Percentiles rank a stretch among this genome's conserved stretches.
phyloP scores from a whole-genome alignment of 92 coral and sea anemone genomes.

The Anthopleura xanthogrammica region DNA sequence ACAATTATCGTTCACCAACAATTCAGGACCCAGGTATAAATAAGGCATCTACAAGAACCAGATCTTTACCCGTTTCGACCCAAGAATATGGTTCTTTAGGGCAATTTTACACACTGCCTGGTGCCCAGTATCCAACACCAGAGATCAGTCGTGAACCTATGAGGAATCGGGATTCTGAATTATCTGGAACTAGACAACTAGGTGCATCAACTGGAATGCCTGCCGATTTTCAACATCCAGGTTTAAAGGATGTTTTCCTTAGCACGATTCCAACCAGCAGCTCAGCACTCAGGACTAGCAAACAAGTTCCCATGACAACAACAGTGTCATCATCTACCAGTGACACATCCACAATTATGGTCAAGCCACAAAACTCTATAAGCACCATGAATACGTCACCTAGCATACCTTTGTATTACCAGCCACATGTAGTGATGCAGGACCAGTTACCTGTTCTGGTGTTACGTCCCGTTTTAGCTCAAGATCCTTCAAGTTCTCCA shows the following conservation, averaged over 20 bases:
- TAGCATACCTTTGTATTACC: conserved; percentile 47
- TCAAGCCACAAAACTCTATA: conserved; percentile 1
- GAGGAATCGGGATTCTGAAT: background rate
- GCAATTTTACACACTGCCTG: background rate
- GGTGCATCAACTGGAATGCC: background rate
- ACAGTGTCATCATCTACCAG: background rate
- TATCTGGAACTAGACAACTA: background rate
- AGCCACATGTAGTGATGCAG: conserved; percentile 74
- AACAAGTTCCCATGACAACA: background rate
- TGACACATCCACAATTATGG: background rate
- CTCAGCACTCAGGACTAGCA: background rate
- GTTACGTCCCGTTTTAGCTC: conserved; percentile 60
- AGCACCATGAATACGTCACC: background rate
- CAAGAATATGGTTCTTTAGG: background rate
- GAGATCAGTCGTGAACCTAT: background rate
- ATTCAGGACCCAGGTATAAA: background rate
- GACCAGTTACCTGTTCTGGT: conserved; percentile 57
- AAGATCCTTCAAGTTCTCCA: background rate
- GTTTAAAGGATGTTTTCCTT: background rate
- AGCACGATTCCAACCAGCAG: background rate
- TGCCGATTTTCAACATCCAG: background rate
- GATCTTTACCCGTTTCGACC: background rate
- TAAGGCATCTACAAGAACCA: background rate
- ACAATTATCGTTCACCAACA: background rate
- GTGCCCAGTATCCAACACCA: background rate